Base-by-base conservation (phyloP, 2,113 vertebrate genomes). In the Eretmochelys imbricata region DNA sequence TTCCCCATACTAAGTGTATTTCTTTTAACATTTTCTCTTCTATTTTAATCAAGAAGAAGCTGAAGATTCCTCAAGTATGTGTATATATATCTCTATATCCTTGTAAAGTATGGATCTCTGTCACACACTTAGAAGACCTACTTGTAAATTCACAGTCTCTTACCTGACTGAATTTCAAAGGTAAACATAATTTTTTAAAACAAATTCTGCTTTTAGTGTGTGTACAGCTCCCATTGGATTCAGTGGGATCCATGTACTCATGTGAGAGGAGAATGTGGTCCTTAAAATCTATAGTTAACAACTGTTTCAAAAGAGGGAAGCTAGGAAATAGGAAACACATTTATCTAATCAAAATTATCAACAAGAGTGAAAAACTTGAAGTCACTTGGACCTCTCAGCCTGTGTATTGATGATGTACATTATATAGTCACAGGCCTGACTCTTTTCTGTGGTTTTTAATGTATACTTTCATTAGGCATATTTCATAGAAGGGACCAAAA, bases 1-100 rank as follows among this genome's bases (percentile, higher is more conserved):
- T 98, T 99, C 98, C 98, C 98, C 98, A 98, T 98, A 98, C 88
- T 92, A 97, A 87, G 97, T 51, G 95, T 97, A 79, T 3, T 79
- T 96, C 92, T 98, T 97, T 94, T 95, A 95, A 90, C 62, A n/a
- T 5, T 46, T 0, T 78, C 81, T 83, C 24, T 57, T 75, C 59
- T 49, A 27, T 49, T 54, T 62, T 42, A 6, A 69, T 57, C 72
- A 59, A 9, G 78, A 6, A 62, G 75, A 76, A 50, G 10, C 1
- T 3, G 49, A 19, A 4, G 10, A 29, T 35, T 55, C 24, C 55
- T 95, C 54, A 4, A 48, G 25, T 82, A 10, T 42, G 42, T 42
- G 42, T 42, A 42, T 42, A 42, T 42, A 42, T 42, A 42, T 19
- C 8, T 55, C n/a, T 82, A n/a, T 20, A 82, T 12, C 19, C 17